Percentiles rank a stretch among this genome's conserved stretches.
Evolutionary conservation across 2,888 invertebrate genomes (phyloP).

Genomic region (Ganaspis brasiliensis): DNA sequence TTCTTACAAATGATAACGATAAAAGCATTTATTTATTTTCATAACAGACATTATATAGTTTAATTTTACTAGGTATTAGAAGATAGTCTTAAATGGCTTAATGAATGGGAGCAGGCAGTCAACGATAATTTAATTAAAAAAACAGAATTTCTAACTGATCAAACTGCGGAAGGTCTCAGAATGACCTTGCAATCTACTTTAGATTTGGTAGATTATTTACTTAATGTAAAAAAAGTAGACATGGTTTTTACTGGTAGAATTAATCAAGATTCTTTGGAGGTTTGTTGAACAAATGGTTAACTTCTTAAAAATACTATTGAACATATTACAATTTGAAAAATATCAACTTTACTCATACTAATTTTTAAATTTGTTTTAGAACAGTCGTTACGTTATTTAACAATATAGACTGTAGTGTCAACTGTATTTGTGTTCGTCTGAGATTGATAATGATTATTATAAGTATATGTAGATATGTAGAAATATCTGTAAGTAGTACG

Average conservation of each 20-base stretch:
- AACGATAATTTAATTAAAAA: background rate
- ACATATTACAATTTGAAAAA: background rate
- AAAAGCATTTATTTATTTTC: background rate
- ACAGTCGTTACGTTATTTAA: background rate
- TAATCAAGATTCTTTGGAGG: slow-evolving; percentile 8
- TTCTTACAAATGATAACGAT: background rate
- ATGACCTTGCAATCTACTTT: background rate
- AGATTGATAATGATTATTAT: background rate
- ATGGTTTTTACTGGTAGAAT: background rate
- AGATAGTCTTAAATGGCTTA: background rate
- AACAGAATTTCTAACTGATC: background rate
- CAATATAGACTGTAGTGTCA: background rate
- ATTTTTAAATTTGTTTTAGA: background rate
- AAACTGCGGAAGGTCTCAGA: background rate
- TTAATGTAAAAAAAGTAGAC: background rate
- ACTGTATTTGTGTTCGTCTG: background rate
- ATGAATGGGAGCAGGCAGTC: background rate
- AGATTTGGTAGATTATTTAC: background rate
- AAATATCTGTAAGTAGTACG: no score
- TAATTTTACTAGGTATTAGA: background rate
- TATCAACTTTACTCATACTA: background rate
- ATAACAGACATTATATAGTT: background rate
- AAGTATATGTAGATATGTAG: background rate
- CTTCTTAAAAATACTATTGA: background rate
- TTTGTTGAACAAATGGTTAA: background rate